Base-by-base conservation (phyloP, 2,888 invertebrate genomes). In the Dioctria linearis region DNA sequence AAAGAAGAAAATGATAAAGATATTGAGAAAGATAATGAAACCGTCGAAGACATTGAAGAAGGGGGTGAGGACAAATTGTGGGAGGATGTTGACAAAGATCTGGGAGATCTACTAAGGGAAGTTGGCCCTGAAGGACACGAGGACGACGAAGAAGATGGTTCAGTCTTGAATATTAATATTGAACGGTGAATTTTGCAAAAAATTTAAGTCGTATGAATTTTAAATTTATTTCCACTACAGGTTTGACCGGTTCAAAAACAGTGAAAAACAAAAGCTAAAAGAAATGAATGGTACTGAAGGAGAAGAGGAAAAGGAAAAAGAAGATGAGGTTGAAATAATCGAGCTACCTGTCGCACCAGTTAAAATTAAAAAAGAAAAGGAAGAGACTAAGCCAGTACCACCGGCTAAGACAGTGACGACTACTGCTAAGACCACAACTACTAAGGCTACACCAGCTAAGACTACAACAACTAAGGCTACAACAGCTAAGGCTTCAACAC, bases 51-150 rank as follows among this genome's bases (percentile, higher is more conserved):
- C 5, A 83, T 86, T 49, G 90, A 90, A 42, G 92, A 90, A 54
- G 88, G 90, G 46, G 91, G 89, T 81, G 93, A 93, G 84, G 94
- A 94, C 84, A 94, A 94, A 85, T 86, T 94, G 80, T 95, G 95
- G 95, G 94, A 94, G 42, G 95, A 95, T 87, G 94, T 95, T 46
- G 95, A 95, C 86, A 95, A 95, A 86, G 95, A 95, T 87, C 90
- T 95, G 82, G 94, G 95, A 4, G 95, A 95, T 85, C 90, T 95
- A 78, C 89, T 95, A 51, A 91, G 94, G 11, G 93, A 93, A 86
- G 93, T 92, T 43, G 93, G 93, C 83, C 90, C 90, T 0, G 92
- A 93, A 3, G 93, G 92, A 63, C 93, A 93, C 83, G 94, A 94
- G 83, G 94, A 93, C 83, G 93, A 93, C 83, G 93, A 93, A 84